Evolutionary conservation across 2,797 vertebrate genomes (phyloP), one percentile per base, ranked within the genome.

Genomic region (Enteromius trimaculatus): DNA sequence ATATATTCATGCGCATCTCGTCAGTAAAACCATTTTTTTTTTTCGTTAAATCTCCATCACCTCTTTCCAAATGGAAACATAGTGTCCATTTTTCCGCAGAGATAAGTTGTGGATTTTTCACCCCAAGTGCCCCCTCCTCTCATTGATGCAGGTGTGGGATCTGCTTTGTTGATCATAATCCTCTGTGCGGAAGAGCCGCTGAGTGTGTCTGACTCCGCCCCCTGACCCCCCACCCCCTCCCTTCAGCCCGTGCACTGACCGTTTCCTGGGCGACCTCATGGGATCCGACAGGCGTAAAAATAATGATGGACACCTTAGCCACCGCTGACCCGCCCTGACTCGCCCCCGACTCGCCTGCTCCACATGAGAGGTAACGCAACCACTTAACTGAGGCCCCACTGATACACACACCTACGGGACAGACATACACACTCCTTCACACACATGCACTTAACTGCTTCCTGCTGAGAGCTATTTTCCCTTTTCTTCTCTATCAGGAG

Each of bases 281-380:
- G 93, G 94, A 98, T 97, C 96, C 85, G 97, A 99, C 97, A 99
- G 93, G 97, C 97, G 97, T 97, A 99, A 99, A 99, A 99, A 99
- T 99, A 99, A 99, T 99, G 97, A 99, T 97, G 95, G 96, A 98
- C 97, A 97, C 96, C 97, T 98, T 96, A 96, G 76, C 79, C 44
- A 60, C 49, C 8, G 65, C 74, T 89, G 85, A 96, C 96, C 97
- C 92, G 94, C 93, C 93, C 93, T 97, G 97, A 97, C 96, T 97
- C 93, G 95, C 95, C 95, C 96, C 92, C 93, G 92, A 95, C 95
- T 96, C 94, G 95, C 91, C 92, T 92, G 93, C 94, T 95, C 94
- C 93, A 94, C 95, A 95, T 94, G 94, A 95, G 95, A 95, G 94
- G 94, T 95, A 96, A 96, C 96, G 93, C 91, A 94, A 96, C 95